Percentiles rank a stretch among this genome's conserved stretches.
Evolutionary conservation across 2,797 vertebrate genomes (phyloP).

Genomic region (Zalophus californianus): DNA sequence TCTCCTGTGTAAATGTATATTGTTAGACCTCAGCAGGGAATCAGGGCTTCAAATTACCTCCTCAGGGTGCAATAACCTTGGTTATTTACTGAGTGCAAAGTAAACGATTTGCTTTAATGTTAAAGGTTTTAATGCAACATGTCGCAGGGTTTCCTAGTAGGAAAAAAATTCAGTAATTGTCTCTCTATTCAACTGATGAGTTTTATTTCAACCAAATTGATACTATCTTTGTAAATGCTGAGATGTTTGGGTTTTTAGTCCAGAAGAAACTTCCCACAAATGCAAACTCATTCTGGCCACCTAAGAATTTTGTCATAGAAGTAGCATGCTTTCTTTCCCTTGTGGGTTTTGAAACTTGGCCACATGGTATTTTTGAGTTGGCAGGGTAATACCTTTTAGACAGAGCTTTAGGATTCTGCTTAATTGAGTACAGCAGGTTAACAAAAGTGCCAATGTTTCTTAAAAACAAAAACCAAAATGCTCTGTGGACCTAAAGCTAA

Average conservation of each 20-base stretch:
- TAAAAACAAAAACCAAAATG: constrained; percentile 64
- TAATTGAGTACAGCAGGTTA: constrained; percentile 74
- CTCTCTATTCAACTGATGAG: neutral
- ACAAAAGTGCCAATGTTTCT: constrained; percentile 64
- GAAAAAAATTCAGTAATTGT: neutral
- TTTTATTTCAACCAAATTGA: constrained; percentile 58
- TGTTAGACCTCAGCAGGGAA: constrained; percentile 12
- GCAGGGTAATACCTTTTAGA: constrained; percentile 61
- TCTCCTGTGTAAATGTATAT: neutral
- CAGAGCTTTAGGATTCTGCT: constrained; percentile 45
- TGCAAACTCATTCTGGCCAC: constrained; percentile 62
- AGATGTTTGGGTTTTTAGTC: constrained; percentile 50
- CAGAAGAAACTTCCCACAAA: constrained; percentile 71
- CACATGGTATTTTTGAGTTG: constrained; percentile 71
- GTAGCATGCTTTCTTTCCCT: constrained; percentile 62
- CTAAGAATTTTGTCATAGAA: constrained; percentile 52
- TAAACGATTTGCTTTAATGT: constrained; percentile 46
- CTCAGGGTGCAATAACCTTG: neutral
- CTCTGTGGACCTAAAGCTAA: constrained; percentile 59
- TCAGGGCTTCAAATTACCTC: neutral
- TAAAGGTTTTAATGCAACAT: neutral
- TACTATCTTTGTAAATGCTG: constrained; percentile 35
- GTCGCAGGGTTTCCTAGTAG: neutral
- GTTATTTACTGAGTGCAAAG: constrained; percentile 49
- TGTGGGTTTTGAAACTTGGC: constrained; percentile 70